Percentiles rank a stretch among this genome's conserved stretches.
phyloP scores from a whole-genome alignment of 2,888 invertebrate species.

The Notodonta ziczac region DNA sequence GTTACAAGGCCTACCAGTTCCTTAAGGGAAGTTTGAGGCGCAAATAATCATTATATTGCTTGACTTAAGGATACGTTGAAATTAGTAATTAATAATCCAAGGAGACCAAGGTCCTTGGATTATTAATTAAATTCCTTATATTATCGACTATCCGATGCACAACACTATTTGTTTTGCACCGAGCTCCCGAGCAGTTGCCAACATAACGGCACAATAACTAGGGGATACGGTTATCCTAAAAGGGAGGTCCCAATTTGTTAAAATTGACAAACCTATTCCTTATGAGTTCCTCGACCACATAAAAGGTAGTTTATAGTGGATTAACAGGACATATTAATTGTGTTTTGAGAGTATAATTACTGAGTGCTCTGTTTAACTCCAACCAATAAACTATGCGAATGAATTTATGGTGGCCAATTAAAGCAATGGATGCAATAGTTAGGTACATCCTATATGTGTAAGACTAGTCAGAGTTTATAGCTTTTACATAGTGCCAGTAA shows the following conservation, averaged over 20 bases:
- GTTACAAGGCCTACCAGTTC: too few species aligned
- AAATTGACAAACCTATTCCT: conserved; percentile 54
- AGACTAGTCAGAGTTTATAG: background rate
- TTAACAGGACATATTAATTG: conserved; percentile 43
- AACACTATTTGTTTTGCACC: conserved; percentile 15
- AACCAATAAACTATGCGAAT: conserved; percentile 24
- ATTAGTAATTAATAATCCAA: too few species aligned
- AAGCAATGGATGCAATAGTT: conserved; percentile 1
- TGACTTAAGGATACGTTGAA: too few species aligned
- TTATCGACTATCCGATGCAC: background rate
- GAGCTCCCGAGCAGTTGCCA: conserved; percentile 48
- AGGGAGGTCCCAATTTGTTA: conserved; percentile 60
- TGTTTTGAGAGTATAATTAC: conserved; percentile 34
- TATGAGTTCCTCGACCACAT: conserved; percentile 42
- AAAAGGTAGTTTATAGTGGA: conserved; percentile 41
- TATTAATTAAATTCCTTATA: background rate
- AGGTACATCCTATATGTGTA: background rate
- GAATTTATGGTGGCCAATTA: conserved; percentile 13
- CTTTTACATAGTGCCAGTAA: background rate
- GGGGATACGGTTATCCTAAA: conserved; percentile 55
- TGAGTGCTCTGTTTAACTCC: conserved; percentile 17
- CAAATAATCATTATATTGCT: too few species aligned
- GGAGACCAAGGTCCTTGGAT: too few species aligned
- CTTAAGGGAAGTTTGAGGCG: too few species aligned
- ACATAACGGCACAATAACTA: conserved; percentile 54